These are phyloP conservation scores for Harpegnathos saltator DNA, from an alignment of 1,140 invertebrate genomes.

Conservation along the genomic window DNA sequence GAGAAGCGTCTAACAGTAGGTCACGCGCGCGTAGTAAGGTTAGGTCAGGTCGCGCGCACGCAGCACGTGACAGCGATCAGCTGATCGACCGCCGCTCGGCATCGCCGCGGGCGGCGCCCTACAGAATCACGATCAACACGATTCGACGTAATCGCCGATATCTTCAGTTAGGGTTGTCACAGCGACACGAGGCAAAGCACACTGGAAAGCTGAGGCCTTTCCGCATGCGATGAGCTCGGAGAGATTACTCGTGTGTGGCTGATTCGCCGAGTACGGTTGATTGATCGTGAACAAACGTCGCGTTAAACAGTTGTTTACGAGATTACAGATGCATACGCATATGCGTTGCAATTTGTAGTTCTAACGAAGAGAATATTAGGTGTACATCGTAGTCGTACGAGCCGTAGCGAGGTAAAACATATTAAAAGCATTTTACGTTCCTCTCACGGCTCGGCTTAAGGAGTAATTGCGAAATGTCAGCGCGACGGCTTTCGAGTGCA, in stretches of 20 bases:
- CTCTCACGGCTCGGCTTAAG: not conserved
- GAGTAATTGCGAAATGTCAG: not conserved
- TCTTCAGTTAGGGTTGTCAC: not conserved
- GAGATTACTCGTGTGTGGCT: not conserved
- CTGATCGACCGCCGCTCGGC: conserved; percentile 6
- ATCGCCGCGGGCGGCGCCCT: not conserved
- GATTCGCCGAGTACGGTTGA: not conserved
- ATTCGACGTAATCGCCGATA: conserved; percentile 1
- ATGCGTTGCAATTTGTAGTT: not conserved
- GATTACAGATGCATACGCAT: not conserved
- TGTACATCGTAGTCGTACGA: too few relatives aligned
- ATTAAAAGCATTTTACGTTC: too few relatives aligned
- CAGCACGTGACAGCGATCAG: conserved; percentile 15
- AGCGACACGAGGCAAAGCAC: conserved; percentile 1
- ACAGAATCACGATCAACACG: not conserved
- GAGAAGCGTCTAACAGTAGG: not conserved
- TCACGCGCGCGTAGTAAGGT: not conserved
- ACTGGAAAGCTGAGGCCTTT: not conserved
- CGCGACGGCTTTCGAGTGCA: not conserved
- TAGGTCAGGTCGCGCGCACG: conserved; percentile 18
- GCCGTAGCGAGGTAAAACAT: too few relatives aligned
- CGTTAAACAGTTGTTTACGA: not conserved
- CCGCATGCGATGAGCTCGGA: not conserved
- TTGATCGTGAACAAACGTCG: not conserved
- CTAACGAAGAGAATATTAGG: too few relatives aligned